Evolutionary conservation across 2,113 vertebrate species (phyloP).

Genomic region (Tyrannus savana): DNA sequence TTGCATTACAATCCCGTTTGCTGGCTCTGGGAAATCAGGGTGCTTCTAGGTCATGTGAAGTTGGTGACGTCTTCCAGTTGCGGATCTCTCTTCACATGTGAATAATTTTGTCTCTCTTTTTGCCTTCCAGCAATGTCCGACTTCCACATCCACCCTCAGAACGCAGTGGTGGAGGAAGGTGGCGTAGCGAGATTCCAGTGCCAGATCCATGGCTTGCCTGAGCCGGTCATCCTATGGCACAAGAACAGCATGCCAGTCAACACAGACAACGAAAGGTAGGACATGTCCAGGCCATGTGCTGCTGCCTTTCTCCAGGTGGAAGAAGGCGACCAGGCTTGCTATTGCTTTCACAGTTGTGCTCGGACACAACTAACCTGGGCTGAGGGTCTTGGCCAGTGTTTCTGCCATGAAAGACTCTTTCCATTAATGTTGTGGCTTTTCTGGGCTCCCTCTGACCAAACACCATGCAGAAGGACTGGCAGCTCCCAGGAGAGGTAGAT

Average conservation of each 20-base stretch:
- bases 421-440: neutral
- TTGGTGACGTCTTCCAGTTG: neutral
- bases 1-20: neutral
- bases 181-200: slow-evolving; percentile 95
- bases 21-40: neutral
- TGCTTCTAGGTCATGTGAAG: neutral
- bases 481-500: neutral
- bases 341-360: neutral
- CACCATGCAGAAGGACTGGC: neutral
- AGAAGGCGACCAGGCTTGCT: neutral
- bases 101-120: neutral
- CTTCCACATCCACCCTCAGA: slow-evolving; percentile 92
- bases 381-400: neutral
- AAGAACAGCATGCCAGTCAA: slow-evolving; percentile 87
- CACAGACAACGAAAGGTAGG: slow-evolving; percentile 89
- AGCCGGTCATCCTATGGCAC: slow-evolving; percentile 94
- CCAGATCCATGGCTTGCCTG: slow-evolving; percentile 94
- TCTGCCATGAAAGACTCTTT: neutral
- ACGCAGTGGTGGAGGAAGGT: slow-evolving; percentile 85
- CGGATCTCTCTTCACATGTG: neutral
- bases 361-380: accelerated
- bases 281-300: neutral
- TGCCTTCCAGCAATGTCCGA: slow-evolving; percentile 88
- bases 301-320: neutral
- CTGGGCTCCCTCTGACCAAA: neutral